A percentile compares a stretch with the other conserved stretches of the same genome.
Evolutionary conservation across 2,888 invertebrate species (phyloP).

Genomic region (Antheraea assamensis): DNA sequence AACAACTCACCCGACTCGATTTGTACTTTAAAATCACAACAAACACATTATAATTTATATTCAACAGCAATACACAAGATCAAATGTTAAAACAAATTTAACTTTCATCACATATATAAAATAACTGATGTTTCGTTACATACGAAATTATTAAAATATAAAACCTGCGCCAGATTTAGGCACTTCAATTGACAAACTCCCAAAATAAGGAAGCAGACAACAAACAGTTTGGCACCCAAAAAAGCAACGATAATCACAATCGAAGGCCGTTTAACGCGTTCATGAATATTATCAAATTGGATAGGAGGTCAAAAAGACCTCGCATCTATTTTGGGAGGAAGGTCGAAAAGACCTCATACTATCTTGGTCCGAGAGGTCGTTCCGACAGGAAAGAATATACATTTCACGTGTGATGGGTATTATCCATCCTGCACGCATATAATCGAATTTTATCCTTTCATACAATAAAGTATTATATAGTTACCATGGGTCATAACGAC

Average conservation of each 20-base stretch:
- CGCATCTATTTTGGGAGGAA: background rate
- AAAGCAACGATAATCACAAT: conserved; percentile 15
- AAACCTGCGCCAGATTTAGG: background rate
- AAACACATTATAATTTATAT: conserved; percentile 54
- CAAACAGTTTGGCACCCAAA: conserved; percentile 6
- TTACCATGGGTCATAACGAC: background rate
- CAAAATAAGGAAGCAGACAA: background rate
- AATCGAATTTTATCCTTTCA: no score
- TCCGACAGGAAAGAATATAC: background rate
- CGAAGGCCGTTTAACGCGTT: conserved; percentile 1
- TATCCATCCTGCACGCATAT: background rate
- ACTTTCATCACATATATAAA: conserved; percentile 4
- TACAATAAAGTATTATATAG: background rate
- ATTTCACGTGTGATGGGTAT: background rate
- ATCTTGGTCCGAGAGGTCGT: background rate
- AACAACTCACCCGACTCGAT: conserved; percentile 53
- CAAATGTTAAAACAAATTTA: conserved; percentile 15
- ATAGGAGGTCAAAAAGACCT: background rate
- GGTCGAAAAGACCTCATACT: no score
- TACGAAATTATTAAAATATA: background rate
- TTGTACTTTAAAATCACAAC: conserved; percentile 77
- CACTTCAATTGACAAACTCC: background rate
- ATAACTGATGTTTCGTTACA: background rate
- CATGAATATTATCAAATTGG: background rate
- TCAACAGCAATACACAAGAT: conserved; percentile 27